Base-by-base conservation (phyloP, 2,113 vertebrate genomes). In the Salvelinus fontinalis region DNA sequence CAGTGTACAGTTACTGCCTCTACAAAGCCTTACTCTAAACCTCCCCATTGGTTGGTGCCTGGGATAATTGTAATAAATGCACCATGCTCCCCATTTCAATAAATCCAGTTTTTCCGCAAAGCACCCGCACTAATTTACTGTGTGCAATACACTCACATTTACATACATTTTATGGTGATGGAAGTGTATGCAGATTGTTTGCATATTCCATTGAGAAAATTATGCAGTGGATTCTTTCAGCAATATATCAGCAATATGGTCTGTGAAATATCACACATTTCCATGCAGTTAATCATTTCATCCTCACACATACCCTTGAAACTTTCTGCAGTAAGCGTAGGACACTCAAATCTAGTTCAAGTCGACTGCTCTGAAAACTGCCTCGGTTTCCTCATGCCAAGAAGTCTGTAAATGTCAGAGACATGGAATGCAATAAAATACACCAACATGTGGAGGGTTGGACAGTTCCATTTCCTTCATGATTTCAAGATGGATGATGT, bases 81-180 rank as follows among this genome's bases (percentile, higher is more conserved):
- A 27, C 24, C 65, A 27, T 67, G 65, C 16, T 26, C 26, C 65
- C 6, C 65, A 67, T 31, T 67, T 67, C 65, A 31, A 22, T 18
- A 67, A 67, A 67, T 67, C 65, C 26, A 67, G 65, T 67, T 29
- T 29, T 29, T 29, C 31, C 65, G 26, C 65, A 13, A 14, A 11
- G 29, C 65, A 29, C 65, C 65, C 16, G 2, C 4, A 67, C 65
- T 67, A 67, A 67, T 67, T 67, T 67, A 67, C 18, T 67, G 65
- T 67, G 65, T 67, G 65, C 26, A 67, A 29, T 67, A 29, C 65
- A 29, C 65, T 16, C 24, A 67, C 29, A 67, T 67, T 67, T 67
- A 67, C 65, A 67, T 67, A 29, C 24, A 67, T 67, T 67, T 67
- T 22, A 67, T 65, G 62, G 24, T 65, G 62, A 65, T 65, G 22